phyloP scores from a whole-genome alignment of 2,888 invertebrate genomes.

The Drosophila tripunctata region DNA sequence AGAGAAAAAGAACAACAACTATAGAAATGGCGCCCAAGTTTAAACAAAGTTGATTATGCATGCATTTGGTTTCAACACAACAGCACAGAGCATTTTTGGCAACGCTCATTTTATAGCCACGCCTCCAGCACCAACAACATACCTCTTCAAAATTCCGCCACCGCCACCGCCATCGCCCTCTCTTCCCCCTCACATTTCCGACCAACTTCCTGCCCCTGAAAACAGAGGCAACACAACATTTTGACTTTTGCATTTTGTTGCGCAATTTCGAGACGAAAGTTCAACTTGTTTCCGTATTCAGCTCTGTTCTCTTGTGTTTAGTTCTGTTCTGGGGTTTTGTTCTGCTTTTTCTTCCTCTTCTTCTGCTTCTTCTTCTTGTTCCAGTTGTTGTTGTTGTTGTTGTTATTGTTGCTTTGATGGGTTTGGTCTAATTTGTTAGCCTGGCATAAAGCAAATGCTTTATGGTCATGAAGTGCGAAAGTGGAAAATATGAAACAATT shows the following conservation, averaged over 20 bases:
- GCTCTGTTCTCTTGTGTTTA: conserved; percentile 14
- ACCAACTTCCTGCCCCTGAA: conserved; percentile 12
- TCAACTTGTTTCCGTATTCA: conserved; percentile 66
- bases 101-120: conserved; percentile 73
- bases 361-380: not conserved
- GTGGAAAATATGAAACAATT: conserved; percentile 75
- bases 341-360: not conserved
- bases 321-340: conserved; percentile 39
- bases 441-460: conserved; percentile 67
- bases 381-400: conserved; percentile 3
- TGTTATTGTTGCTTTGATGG: conserved; percentile 38
- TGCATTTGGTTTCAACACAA: conserved; percentile 76
- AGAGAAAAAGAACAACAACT: too few relatives aligned
- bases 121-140: conserved; percentile 25
- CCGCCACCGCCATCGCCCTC: not conserved
- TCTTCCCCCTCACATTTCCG: not conserved
- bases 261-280: conserved; percentile 74
- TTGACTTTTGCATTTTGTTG: conserved; percentile 80
- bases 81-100: conserved; percentile 63
- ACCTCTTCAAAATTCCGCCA: not conserved
- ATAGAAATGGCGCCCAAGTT: conserved; percentile 69
- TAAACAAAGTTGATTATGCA: conserved; percentile 81
- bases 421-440: conserved; percentile 69
- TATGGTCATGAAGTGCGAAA: conserved; percentile 79
- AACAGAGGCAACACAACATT: conserved; percentile 50